Base-by-base conservation (phyloP, 1,140 invertebrate species). In the Ditylenchus dipsaci region DNA sequence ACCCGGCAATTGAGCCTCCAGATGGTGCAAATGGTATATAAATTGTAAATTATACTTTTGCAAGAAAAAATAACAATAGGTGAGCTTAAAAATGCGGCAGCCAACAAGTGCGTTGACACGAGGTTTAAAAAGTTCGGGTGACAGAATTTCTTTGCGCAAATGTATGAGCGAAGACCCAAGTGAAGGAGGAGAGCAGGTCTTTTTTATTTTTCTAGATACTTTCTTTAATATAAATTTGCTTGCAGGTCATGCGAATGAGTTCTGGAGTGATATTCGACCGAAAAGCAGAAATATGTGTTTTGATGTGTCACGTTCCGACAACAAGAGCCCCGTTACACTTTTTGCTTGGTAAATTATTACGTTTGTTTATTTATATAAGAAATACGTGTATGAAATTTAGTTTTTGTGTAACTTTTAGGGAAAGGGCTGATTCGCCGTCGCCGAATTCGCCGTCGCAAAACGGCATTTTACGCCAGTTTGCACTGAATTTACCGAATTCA, bases 1-100 rank as follows among this genome's bases (percentile, higher is more conserved):
- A 97, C 86, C 94, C 94, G 17, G 90, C 91, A 0, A 85, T 95
- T 1, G 93, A 95, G 83, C 93, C 93, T 0, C 88, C 89, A 29
- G 89, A 92, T 74, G 91, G 90, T 81, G 93, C 90, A n/a, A 86
- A 85, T 67, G 93, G 80, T 76, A 53, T 7, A 19, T 7, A 3
- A 53, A 53, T 53, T 53, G 3, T 53, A 3, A 76, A n/a, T 69
- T 15, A 19, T 65, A 61, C 29, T 53, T 53, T 53, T 21, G n/a
- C n/a, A n/a, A n/a, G n/a, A n/a, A 21, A 53, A 26, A 53, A 53
- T 71, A 67, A 45, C 66, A 58, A 68, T 60, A 75, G 83, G 84
- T 62, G 81, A 88, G 86, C 88, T 91, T 57, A 83, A 89, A 67
- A 91, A 89, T 82, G 83, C 88, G 45, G 89, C 85, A 0, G 84